A percentile compares a stretch with the other conserved stretches of the same genome.
Evolutionary conservation across 1,140 invertebrate genomes (phyloP).

Genomic region (Lordiphosa clarofinis): DNA sequence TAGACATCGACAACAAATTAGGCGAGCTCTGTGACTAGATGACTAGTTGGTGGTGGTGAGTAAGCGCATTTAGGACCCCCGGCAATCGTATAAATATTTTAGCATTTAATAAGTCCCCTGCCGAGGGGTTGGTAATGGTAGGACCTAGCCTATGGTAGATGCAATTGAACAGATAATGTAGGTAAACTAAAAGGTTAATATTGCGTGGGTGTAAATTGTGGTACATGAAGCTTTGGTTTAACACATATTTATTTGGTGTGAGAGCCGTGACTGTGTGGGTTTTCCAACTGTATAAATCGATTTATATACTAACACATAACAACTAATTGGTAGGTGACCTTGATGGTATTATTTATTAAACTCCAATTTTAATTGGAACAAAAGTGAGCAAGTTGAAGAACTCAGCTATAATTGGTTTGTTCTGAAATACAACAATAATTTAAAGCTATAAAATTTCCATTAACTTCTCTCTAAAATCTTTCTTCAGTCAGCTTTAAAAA

Average conservation of each 20-base stretch:
- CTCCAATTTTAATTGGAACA: too few relatives aligned
- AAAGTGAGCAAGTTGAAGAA: too few relatives aligned
- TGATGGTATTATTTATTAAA: not conserved
- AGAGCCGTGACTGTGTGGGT: slow-evolving; percentile 5
- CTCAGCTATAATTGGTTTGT: too few relatives aligned
- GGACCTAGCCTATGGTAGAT: not conserved
- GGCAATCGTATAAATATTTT: slow-evolving; percentile 30
- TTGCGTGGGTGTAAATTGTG: slow-evolving; percentile 7
- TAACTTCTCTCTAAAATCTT: too few relatives aligned
- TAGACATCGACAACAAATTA: slow-evolving; percentile 29
- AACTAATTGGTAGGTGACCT: not conserved
- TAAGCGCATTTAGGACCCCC: not conserved
- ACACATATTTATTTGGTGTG: slow-evolving; percentile 28
- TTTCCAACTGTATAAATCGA: slow-evolving; percentile 35
- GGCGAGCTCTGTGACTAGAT: slow-evolving; percentile 7
- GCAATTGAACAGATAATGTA: slow-evolving; percentile 22
- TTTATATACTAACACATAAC: not conserved
- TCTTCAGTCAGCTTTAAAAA: too few relatives aligned
- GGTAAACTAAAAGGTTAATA: slow-evolving; percentile 2
- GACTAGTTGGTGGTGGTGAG: too few relatives aligned
- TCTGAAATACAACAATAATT: too few relatives aligned
- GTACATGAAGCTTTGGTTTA: slow-evolving; percentile 5
- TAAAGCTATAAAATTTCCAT: too few relatives aligned
- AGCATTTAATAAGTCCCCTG: slow-evolving; percentile 37
- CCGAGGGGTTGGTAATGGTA: slow-evolving; percentile 2